phyloP scores from a whole-genome alignment of 2,113 vertebrate species.

The Actinemys pallida region DNA sequence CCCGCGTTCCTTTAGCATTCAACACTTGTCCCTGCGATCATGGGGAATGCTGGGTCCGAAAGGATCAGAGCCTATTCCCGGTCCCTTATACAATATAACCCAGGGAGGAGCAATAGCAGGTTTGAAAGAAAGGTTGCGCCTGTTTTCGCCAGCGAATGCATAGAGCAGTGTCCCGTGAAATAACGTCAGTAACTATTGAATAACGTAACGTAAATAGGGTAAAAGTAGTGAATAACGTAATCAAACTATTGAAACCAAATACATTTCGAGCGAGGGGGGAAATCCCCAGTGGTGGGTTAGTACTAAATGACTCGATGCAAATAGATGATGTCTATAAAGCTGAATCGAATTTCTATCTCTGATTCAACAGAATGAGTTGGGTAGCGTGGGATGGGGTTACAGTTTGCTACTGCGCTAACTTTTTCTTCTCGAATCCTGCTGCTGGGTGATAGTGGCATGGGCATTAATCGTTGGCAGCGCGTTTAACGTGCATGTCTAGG shows the following conservation, averaged over 20 bases:
- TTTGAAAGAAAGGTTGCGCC: not conserved
- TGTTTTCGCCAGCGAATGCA: not conserved
- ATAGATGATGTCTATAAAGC: not conserved
- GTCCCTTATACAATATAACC: not conserved
- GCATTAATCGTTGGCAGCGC: not conserved
- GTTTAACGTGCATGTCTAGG: not conserved
- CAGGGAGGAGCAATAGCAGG: not conserved
- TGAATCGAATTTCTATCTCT: not conserved
- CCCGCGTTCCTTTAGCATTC: no score
- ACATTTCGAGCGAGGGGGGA: not conserved
- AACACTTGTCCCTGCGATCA: not conserved
- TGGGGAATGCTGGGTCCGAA: not conserved
- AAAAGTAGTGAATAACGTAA: not conserved
- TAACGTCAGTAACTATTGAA: not conserved
- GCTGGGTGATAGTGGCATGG: not conserved
- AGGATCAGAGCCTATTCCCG: not conserved
- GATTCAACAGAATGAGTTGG: not conserved
- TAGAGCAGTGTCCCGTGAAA: not conserved
- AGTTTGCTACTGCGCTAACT: not conserved
- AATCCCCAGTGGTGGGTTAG: no score
- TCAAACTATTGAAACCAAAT: not conserved
- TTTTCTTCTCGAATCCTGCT: no score
- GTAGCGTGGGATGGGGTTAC: no score
- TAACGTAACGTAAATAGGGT: not conserved
- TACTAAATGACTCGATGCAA: not conserved